Percentiles rank a stretch among this genome's conserved stretches.
These are phyloP conservation scores for Abramis brama DNA, from an alignment of 2,113 vertebrate genomes.

Conservation along the genomic window DNA sequence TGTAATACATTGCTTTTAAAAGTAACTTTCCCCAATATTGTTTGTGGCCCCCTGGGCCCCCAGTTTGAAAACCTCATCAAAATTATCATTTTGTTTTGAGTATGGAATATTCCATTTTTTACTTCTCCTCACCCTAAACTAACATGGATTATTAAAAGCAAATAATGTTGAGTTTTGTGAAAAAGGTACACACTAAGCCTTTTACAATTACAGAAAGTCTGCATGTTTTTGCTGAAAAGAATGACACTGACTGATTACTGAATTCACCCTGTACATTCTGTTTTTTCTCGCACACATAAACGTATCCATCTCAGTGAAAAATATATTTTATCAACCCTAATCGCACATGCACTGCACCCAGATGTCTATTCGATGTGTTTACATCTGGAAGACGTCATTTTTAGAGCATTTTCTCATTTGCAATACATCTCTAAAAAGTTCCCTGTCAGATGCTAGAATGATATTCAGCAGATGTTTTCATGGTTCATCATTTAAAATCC, in stretches of 20 bases:
- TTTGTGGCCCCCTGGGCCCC: too few species aligned
- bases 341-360: background rate
- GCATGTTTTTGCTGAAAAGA: background rate
- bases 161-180: background rate
- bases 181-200: background rate
- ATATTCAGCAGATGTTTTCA: slow-evolving; percentile 24
- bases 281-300: background rate
- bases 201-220: background rate
- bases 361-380: slow-evolving; percentile 8
- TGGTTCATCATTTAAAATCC: background rate
- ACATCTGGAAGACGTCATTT: slow-evolving; percentile 28
- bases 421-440: slow-evolving; percentile 10
- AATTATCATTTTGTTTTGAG: background rate
- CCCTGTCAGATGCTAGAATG: slow-evolving; percentile 10
- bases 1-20: too few species aligned
- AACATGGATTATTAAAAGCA: background rate
- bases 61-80: background rate
- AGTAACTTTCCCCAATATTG: background rate
- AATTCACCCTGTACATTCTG: slow-evolving; percentile 9
- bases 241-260: background rate
- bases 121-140: background rate
- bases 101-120: background rate
- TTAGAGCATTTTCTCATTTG: slow-evolving; percentile 15
- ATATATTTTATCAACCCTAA: slow-evolving; percentile 15
- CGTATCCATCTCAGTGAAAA: slow-evolving; percentile 8